A percentile compares a stretch with the other conserved stretches of the same genome.
Evolutionary conservation across 2,797 vertebrate species (phyloP).

Genomic region (Rhodeus uyekii): DNA sequence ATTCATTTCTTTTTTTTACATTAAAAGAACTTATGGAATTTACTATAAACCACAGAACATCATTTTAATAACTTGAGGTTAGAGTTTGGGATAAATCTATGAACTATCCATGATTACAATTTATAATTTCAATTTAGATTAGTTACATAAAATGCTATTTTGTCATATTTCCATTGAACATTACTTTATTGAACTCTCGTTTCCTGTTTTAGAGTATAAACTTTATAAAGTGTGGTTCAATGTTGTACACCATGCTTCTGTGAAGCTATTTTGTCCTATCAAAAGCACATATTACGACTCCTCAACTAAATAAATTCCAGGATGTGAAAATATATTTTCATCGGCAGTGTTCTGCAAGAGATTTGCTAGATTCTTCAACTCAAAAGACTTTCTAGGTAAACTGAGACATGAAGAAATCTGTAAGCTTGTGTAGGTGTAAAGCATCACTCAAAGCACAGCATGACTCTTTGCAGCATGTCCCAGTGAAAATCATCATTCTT

Average conservation of each 20-base stretch:
- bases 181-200: not conserved
- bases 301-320: not conserved
- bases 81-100: not conserved
- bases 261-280: not conserved
- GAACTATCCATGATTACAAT: not conserved
- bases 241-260: not conserved
- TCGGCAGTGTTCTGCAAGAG: not conserved
- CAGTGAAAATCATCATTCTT: not conserved
- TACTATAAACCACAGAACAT: no score
- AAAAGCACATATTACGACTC: not conserved
- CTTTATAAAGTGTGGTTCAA: not conserved
- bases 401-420: not conserved
- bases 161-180: not conserved
- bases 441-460: not conserved
- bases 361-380: not conserved
- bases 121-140: not conserved
- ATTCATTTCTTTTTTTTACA: no score
- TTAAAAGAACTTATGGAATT: no score
- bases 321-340: not conserved
- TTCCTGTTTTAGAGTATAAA: not conserved
- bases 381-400: not conserved
- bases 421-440: not conserved
- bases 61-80: not conserved
- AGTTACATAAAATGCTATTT: constrained; percentile 1
- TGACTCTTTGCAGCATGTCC: constrained; percentile 2